Conservation (phyloP, 2,888 invertebrate species). For the Silvanus unidentatus region DNA sequence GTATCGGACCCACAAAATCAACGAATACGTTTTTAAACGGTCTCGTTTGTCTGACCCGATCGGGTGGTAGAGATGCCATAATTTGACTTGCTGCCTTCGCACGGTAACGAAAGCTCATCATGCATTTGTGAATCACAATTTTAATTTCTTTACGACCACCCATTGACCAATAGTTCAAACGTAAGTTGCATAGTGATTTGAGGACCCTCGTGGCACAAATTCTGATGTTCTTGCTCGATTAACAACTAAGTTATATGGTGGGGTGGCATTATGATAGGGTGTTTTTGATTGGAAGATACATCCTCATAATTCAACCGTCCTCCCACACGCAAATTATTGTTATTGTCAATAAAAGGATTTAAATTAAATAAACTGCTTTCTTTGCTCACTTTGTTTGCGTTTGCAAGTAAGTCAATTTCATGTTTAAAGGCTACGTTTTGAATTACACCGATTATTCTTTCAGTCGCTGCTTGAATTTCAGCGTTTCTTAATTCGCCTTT, state of each 20-base stretch:
- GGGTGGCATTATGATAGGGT: slow-evolving; percentile 7
- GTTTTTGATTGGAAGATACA: not conserved
- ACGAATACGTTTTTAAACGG: slow-evolving; percentile 9
- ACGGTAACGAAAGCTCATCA: slow-evolving; percentile 3
- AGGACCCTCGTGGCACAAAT: slow-evolving; percentile 2
- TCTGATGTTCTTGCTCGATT: slow-evolving; percentile 1
- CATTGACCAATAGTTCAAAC: slow-evolving; percentile 6
- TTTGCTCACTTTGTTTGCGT: too few relatives aligned
- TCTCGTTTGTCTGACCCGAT: slow-evolving; percentile 1
- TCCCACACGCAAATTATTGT: slow-evolving; percentile 7
- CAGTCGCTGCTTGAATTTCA: too few relatives aligned
- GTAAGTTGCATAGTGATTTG: not conserved
- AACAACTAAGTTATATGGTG: slow-evolving; percentile 4
- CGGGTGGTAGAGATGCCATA: slow-evolving; percentile 7
- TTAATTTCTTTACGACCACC: not conserved
- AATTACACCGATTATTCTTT: too few relatives aligned
- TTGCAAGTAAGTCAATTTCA: too few relatives aligned
- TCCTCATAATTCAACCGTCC: slow-evolving; percentile 1
- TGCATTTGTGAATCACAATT: not conserved
- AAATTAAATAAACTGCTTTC: too few relatives aligned
- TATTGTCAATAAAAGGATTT: slow-evolving; percentile 9
- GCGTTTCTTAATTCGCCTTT: too few relatives aligned
- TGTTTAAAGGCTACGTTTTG: too few relatives aligned
- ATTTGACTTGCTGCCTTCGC: not conserved
- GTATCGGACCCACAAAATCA: slow-evolving; percentile 11